Percentiles rank a stretch among this genome's conserved stretches.
phyloP scores from a whole-genome alignment of 2,797 vertebrate species.

The Gambelia wislizenii region DNA sequence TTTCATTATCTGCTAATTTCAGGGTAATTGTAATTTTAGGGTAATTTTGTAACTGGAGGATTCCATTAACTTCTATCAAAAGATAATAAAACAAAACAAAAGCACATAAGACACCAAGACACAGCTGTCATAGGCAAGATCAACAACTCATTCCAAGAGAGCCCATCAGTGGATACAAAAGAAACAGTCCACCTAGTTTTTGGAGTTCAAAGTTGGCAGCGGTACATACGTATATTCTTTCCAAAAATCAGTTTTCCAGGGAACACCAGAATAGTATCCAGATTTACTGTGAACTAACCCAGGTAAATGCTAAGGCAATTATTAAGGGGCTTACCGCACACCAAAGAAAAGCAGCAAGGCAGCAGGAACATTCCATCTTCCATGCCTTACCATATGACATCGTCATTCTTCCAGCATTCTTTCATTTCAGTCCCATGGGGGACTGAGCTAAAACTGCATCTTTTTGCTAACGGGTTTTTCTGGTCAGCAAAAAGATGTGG shows the following conservation, averaged over 20 bases:
- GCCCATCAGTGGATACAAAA: background rate
- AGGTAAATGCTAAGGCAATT: background rate
- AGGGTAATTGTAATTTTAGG: no score
- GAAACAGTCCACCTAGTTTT: background rate
- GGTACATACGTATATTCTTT: no score
- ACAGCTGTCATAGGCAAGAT: background rate
- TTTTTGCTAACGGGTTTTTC: no score
- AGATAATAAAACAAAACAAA: background rate
- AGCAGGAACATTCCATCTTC: no score
- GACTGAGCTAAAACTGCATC: no score
- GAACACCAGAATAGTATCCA: background rate
- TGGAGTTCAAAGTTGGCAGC: background rate
- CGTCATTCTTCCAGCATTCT: no score
- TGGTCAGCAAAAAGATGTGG: no score
- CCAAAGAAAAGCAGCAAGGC: no score
- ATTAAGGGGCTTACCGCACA: no score
- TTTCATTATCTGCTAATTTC: background rate
- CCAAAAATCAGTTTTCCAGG: background rate
- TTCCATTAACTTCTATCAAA: background rate
- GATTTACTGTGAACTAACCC: slow-evolving; percentile 17
- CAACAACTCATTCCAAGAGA: background rate
- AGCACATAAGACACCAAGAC: background rate
- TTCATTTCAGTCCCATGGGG: no score
- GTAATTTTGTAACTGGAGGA: no score
- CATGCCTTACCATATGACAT: no score